phyloP scores from a whole-genome alignment of 2,888 invertebrate genomes.

The Branchipolynoe longqiensis region DNA sequence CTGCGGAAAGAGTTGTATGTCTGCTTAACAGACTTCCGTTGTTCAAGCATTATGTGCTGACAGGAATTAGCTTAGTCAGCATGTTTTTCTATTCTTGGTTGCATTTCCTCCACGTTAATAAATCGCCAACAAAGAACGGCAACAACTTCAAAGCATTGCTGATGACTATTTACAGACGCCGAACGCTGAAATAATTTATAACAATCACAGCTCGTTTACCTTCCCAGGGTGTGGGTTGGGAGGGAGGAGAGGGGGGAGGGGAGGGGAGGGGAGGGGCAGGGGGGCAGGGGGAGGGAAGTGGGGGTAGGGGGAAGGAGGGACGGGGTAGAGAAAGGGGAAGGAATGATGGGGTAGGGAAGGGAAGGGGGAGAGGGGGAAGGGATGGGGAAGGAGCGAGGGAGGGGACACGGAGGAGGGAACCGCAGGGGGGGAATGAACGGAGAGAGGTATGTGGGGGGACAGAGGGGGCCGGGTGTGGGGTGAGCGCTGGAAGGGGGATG shows the following conservation, averaged over 20 bases:
- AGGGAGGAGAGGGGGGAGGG: neutral
- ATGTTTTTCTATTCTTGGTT: no score
- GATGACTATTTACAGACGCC: slow-evolving; percentile 37
- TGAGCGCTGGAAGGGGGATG: neutral
- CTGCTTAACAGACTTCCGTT: no score
- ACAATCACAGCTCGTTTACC: neutral
- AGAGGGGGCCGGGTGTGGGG: neutral
- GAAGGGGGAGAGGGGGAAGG: neutral
- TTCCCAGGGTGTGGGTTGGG: neutral
- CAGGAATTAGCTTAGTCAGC: no score
- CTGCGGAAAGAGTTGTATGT: no score
- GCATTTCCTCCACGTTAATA: no score
- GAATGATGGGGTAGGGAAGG: neutral
- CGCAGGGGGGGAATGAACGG: neutral
- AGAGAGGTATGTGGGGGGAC: neutral
- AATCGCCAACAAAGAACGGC: no score
- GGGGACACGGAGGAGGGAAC: neutral
- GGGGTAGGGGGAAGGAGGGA: neutral
- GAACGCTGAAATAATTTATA: slow-evolving; percentile 5
- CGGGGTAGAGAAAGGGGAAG: neutral
- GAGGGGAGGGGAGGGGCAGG: neutral
- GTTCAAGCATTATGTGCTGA: no score
- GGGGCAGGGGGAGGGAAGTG: no score
- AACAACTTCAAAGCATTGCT: neutral
- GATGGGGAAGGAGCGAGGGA: neutral